Conservation (phyloP, 2,113 vertebrate species). For the Mesitornis unicolor region DNA sequence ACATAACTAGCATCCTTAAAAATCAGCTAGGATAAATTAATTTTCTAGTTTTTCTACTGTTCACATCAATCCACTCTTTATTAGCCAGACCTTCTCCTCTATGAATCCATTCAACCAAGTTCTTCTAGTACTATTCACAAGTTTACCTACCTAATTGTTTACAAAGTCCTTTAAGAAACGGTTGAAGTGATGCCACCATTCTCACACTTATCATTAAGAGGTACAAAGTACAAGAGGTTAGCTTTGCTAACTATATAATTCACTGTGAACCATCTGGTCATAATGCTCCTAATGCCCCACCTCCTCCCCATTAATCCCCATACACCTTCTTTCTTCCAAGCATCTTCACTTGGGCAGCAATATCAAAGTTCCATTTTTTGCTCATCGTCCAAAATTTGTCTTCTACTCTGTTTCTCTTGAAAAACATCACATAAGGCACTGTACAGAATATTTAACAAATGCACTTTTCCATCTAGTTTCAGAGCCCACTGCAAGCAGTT, state of each 20-base stretch:
- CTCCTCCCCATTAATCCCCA: background rate
- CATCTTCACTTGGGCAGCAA: background rate
- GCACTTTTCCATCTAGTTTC: background rate
- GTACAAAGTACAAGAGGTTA: background rate
- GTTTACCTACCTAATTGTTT: background rate
- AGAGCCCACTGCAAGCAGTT: background rate
- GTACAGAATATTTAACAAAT: background rate
- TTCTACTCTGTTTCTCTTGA: background rate
- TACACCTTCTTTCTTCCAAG: background rate
- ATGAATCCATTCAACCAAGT: background rate
- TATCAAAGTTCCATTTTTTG: background rate
- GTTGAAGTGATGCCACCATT: background rate
- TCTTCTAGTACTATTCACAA: background rate
- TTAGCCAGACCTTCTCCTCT: background rate
- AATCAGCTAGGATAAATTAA: accelerated
- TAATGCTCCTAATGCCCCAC: background rate
- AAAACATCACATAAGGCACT: background rate
- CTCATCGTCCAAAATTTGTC: background rate
- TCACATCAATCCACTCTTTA: background rate
- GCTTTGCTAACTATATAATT: background rate
- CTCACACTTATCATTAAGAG: background rate
- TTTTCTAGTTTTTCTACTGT: background rate
- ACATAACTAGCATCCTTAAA: background rate
- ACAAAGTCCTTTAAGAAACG: background rate
- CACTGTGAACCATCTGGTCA: background rate